Evolutionary conservation across 2,113 vertebrate species (phyloP), one percentile per base, ranked within the genome.

Genomic region (Martes martes): DNA sequence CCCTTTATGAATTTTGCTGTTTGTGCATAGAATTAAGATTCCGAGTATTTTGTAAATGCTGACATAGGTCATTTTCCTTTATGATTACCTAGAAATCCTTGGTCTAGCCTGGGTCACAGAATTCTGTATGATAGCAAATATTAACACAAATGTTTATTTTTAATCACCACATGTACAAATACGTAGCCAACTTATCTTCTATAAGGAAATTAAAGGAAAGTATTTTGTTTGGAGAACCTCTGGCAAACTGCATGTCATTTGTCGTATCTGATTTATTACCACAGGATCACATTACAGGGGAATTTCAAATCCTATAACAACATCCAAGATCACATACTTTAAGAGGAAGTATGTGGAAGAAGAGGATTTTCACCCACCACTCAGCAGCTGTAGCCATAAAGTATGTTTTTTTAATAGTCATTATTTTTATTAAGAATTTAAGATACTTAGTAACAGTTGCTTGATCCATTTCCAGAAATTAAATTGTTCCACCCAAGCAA

Each of bases 321-420:
- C 99, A 98, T 99, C 99, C 82, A 99, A 99, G 99, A 99, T 99
- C 93, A 98, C 99, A 91, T 99, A 99, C 99, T 99, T 99, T 98
- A 99, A 99, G 99, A 99, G 99, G 99, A 99, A 99, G 98, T 99
- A 99, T 98, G 99, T 99, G 96, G 99, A 99, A 97, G 99, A 99
- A 89, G 99, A 99, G 97, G 99, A 99, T 98, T 98, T 99, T 97
- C 99, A 99, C 91, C 99, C 99, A 76, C 99, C 99, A 89, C 99
- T 99, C 98, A 98, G 99, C 99, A 99, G 99, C 96, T 99, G 99
- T 98, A 99, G 99, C 94, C 99, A 99, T 98, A 99, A 99, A 98
- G 99, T 99, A 99, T 98, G 99, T 97, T 94, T 96, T 98, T 97
- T 98, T 96, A 89, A 98, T 76, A 98, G 98, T 95, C 96, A 5